Base-by-base conservation (phyloP, 2,888 invertebrate species). In the Prionchulus punctatus region DNA sequence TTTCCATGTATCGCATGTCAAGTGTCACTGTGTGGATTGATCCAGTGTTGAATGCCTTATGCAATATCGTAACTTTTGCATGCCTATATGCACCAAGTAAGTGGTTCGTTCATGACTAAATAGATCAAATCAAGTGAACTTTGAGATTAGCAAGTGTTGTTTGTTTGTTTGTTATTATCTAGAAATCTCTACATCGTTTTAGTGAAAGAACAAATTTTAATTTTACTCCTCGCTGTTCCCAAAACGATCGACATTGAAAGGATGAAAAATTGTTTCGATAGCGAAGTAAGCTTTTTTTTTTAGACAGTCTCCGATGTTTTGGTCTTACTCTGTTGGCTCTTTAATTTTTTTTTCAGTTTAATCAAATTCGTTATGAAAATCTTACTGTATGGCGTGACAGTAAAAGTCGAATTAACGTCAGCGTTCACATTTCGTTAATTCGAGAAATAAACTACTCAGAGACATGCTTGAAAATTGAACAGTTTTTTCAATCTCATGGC, bases 161-260 rank as follows among this genome's bases (percentile, higher is more conserved):
- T 36, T 36, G 36, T n/a, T n/a, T n/a, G n/a, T 36, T 36, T 36
- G 7, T 36, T 36, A 18, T 36, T 36, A 36, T 36, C 18, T 36
- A 36, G 18, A 12, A 36, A 7, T 36, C 18, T 36, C 18, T 36
- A 12, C 18, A 36, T 12, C 36, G 7, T 36, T 36, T 36, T 12
- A 36, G 45, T 45, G 45, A 45, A 45, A 45, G 45, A 45, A 45
- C 45, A 45, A n/a, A 7, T 45, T 7, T 23, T 45, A n/a, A 45
- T 45, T 45, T 45, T 45, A 23, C 23, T 45, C 18, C 45, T 45
- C 18, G 45, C 45, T 23, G 45, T 45, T 7, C 45, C 45, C 23
- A 23, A 45, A 12, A n/a, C 45, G 23, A 12, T 45, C 18, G 23
- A 45, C 23, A 12, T 45, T 7, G 12, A 12, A n/a, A 23, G 23